These are phyloP conservation scores for Schizothorax lantsangensis DNA, from an alignment of 2,797 vertebrate genomes.

Conservation along the genomic window DNA sequence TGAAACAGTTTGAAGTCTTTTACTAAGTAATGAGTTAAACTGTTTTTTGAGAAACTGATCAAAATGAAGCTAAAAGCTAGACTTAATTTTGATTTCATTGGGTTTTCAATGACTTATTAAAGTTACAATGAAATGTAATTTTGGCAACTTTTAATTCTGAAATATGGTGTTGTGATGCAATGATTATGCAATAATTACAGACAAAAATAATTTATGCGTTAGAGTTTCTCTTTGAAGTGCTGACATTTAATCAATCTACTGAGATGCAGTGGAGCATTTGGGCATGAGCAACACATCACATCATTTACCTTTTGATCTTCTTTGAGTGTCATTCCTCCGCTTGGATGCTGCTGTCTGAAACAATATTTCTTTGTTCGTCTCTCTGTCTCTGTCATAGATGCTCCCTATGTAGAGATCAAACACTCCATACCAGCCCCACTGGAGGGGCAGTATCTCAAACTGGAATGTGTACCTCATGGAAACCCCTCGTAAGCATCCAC, in stretches of 20 bases:
- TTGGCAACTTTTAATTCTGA: not conserved
- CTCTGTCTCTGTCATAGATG: conserved; percentile 78
- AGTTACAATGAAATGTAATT: not conserved
- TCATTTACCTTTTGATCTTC: conserved; percentile 18
- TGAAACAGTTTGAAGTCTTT: not conserved
- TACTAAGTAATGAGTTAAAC: not conserved
- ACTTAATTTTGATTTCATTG: not conserved
- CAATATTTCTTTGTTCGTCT: conserved; percentile 25
- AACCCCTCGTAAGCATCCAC: conserved; percentile 92
- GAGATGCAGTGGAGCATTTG: conserved; percentile 18
- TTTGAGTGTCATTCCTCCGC: not conserved
- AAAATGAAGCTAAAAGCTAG: not conserved
- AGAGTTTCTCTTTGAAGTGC: conserved; percentile 23
- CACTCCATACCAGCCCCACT: conserved; percentile 88
- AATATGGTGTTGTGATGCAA: not conserved
- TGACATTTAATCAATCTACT: conserved; percentile 25
- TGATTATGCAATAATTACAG: conserved; percentile 9
- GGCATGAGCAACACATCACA: not conserved
- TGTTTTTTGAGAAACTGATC: not conserved
- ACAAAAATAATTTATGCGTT: not conserved
- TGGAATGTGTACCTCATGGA: conserved; percentile 97
- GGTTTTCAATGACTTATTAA: not conserved
- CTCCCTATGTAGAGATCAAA: conserved; percentile 92
- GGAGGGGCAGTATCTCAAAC: conserved; percentile 94
- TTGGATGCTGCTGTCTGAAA: conserved; percentile 19